Base-by-base conservation (phyloP, 2,888 invertebrate genomes). In the Amphiduros pacificus region DNA sequence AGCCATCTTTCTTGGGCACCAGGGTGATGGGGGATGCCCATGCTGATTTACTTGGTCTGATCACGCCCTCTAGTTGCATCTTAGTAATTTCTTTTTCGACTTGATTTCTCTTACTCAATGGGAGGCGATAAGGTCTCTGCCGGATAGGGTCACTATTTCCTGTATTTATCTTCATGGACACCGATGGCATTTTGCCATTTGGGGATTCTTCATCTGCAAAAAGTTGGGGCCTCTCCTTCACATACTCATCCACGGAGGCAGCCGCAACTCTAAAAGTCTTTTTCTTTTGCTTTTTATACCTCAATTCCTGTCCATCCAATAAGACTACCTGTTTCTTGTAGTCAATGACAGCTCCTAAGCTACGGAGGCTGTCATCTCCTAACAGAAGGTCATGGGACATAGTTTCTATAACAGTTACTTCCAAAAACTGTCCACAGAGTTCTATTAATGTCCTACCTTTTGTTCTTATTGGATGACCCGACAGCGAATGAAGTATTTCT, bases 11-110 rank as follows among this genome's bases (percentile, higher is more conserved):
- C 44, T 61, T 61, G 11, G 55, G 61, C 17, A 57, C 61, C 2
- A 61, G 31, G 17, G 57, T 56, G 28, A 61, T 40, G 14, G 61
- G 61, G 4, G 54, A 54, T 6, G 56, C 61, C 61, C 61, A 61
- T 1, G 51, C 40, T 6, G 28, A 41, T 2, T 28, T 2, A 36
- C 51, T 51, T 2, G 52, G 51, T 9, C 27, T n/a, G 20, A 61
- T 61, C 2, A 61, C 29, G 2, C 61, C 61, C 11, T 52, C 31
- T 24, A 9, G 20, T 32, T 57, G 22, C 57, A 61, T 55, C 26
- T 22, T 44, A 2, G 55, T 51, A n/a, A 61, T 50, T 28, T 61
- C 56, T 2, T 40, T 26, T 11, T 36, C 31, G 2, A 55, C n/a
- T 9, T n/a, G 9, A 2, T 51, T 29, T 27, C 55, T 17, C 22